Evolutionary conservation across 1,140 invertebrate species (phyloP).

Genomic region (Schmidtea mediterranea): DNA sequence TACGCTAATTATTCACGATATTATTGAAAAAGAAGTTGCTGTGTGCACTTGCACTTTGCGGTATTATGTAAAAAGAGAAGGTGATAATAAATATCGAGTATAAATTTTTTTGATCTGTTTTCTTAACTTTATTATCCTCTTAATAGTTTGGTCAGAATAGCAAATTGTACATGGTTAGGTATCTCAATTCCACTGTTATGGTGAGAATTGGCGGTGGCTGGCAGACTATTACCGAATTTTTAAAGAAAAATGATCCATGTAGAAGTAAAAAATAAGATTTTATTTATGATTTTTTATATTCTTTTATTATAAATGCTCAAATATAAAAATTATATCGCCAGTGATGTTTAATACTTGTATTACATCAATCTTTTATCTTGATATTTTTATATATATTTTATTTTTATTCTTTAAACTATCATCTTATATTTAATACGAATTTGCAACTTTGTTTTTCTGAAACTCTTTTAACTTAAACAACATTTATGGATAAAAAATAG

Average conservation of each 20-base stretch:
- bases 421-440: no score
- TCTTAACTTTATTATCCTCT: background rate
- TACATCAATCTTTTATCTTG: no score
- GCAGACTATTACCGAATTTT: constrained; percentile 68
- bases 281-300: no score
- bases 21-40: constrained; percentile 66
- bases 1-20: constrained; percentile 52
- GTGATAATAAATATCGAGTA: constrained; percentile 89
- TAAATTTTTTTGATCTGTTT: constrained; percentile 14
- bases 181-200: constrained; percentile 41
- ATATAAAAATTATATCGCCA: no score
- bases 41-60: constrained; percentile 84
- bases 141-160: constrained; percentile 82
- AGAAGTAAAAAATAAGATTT: no score
- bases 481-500: no score
- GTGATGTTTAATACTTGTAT: no score
- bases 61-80: constrained; percentile 85
- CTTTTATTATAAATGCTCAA: background rate
- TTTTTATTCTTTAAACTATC: no score
- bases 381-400: no score
- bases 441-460: no score
- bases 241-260: constrained; percentile 61
- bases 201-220: constrained; percentile 65
- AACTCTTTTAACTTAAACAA: no score
- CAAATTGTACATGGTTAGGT: constrained; percentile 67